Evolutionary conservation across 2,888 invertebrate genomes (phyloP), one percentile per base, ranked within the genome.

Genomic region (Aspidapion aeneum): DNA sequence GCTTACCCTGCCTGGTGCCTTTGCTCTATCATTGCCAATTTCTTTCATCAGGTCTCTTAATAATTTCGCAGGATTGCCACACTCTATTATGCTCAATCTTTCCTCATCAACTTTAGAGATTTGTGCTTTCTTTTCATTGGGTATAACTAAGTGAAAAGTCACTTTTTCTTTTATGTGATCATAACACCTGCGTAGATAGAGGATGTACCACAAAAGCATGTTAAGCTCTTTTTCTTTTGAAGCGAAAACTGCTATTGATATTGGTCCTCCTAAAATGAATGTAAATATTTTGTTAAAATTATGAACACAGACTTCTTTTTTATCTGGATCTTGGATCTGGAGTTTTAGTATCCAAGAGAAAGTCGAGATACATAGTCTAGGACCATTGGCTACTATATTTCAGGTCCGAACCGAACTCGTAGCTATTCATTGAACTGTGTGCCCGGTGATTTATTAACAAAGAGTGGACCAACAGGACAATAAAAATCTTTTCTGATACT

Each of bases 171-270:
- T 86, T 17, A 94, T 85, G 60, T 87, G 86, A 1, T 85, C 83
- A 76, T 88, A 90, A 74, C 95, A 95, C 60, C 86, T 83, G 56
- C 89, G 85, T 72, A 95, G 80, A 83, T 90, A 94, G 19, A 87
- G 83, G 9, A 92, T 82, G 75, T 93, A 95, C 61, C 86, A 84
- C 74, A 91, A 84, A 49, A 93, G 78, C 1, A 90, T 81, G 64
- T 87, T 85, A 69, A 91, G 85, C 76, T 95, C 94, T 64, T 88
- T 87, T 71, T 90, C 89, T 1, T 90, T 16, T 88, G 91, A 88
- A 0, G 90, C 89, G 76, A 89, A 95, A 0, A 93, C 84, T 0
- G 94, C 92, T 0, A 90, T 85, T 0, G 94, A 95, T 71, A 96
- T 90, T 0, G 94, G 91, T 0, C 94, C 94, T 5, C 63, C 67